Percentiles rank a stretch among this genome's conserved stretches.
Evolutionary conservation across 2,888 invertebrate genomes (phyloP).

Genomic region (Chirona hameri): DNA sequence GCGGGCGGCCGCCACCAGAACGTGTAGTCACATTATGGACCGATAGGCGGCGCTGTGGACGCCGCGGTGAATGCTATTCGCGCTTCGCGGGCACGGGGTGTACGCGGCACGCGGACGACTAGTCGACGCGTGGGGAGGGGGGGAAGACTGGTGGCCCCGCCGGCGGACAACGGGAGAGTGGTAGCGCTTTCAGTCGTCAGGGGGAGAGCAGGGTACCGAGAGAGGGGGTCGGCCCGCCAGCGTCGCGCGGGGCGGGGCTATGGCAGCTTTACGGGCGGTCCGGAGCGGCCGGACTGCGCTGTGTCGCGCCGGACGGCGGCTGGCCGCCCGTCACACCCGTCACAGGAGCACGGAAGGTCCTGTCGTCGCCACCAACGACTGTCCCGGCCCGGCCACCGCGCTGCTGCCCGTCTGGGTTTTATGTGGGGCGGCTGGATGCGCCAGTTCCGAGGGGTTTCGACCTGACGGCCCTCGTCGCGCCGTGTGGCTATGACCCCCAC

Average conservation of each 20-base stretch:
- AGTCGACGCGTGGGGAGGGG: not conserved
- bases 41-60: not conserved
- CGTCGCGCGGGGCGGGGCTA: not conserved
- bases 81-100: not conserved
- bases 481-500: too few relatives aligned
- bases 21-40: not conserved
- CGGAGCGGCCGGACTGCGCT: too few relatives aligned
- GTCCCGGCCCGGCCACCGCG: too few relatives aligned
- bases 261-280: not conserved
- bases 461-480: too few relatives aligned
- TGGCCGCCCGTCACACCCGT: too few relatives aligned
- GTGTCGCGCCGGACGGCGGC: too few relatives aligned
- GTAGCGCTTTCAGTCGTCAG: not conserved
- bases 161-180: not conserved
- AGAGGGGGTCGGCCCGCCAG: not conserved
- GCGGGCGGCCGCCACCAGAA: not conserved
- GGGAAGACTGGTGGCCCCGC: not conserved
- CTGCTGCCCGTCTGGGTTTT: too few relatives aligned
- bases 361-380: too few relatives aligned
- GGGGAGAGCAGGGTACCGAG: not conserved
- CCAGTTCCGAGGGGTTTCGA: too few relatives aligned
- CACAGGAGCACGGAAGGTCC: too few relatives aligned
- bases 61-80: not conserved
- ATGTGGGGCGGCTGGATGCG: too few relatives aligned
- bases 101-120: not conserved